These are phyloP conservation scores for Solenopsis invicta DNA, from an alignment of 1,140 invertebrate species.

Conservation along the genomic window DNA sequence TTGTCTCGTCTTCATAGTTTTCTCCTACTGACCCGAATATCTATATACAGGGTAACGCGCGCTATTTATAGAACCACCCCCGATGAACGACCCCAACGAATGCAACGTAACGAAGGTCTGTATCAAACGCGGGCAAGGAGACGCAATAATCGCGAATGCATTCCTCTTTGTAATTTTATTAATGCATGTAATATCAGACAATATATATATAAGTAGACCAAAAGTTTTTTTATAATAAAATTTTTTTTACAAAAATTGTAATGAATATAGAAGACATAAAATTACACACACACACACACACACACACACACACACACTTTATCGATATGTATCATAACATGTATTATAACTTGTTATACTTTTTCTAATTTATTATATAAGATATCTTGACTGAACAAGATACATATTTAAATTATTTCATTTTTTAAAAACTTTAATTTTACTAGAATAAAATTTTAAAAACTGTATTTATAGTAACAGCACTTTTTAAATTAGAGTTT, in stretches of 20 bases:
- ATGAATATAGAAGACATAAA: background rate
- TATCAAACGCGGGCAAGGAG: conserved; percentile 50
- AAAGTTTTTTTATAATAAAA: background rate
- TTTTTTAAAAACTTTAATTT: too few relatives aligned
- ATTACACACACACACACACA: background rate
- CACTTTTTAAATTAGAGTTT: too few relatives aligned
- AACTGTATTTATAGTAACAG: too few relatives aligned
- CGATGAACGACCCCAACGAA: conserved; percentile 77
- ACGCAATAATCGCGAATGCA: background rate
- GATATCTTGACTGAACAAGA: too few relatives aligned
- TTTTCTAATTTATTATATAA: background rate
- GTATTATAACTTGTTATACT: background rate
- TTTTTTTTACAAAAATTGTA: background rate
- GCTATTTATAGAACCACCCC: conserved; percentile 83
- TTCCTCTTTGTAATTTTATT: conserved; percentile 1
- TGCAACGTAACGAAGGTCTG: conserved; percentile 68
- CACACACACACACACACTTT: background rate
- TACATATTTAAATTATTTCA: too few relatives aligned
- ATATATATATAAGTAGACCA: background rate
- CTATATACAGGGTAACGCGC: conserved; percentile 75
- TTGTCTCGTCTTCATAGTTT: conserved; percentile 78
- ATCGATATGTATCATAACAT: background rate
- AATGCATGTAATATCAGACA: background rate
- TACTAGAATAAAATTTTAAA: too few relatives aligned
- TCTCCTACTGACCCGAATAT: conserved; percentile 81